Evolutionary conservation across 2,113 vertebrate species (phyloP).

Genomic region (Corvus hawaiiensis): DNA sequence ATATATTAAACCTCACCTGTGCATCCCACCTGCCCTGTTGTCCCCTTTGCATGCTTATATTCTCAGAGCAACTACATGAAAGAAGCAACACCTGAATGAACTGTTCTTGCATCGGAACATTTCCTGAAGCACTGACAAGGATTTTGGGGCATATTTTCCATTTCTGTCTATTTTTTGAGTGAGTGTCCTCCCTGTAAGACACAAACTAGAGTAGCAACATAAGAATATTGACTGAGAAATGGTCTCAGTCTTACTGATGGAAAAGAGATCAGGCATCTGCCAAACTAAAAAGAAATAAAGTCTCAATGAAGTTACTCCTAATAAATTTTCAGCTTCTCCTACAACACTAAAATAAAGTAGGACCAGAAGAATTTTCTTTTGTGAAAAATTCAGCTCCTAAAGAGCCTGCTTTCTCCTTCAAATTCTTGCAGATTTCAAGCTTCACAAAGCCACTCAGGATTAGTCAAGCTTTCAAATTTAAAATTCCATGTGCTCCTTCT

Average conservation of each 20-base stretch:
- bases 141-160: neutral
- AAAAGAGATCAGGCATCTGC: neutral
- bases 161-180: neutral
- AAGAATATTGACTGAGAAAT: neutral
- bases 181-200: neutral
- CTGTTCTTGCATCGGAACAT: neutral
- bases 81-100: neutral
- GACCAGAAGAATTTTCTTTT: neutral
- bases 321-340: neutral
- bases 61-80: neutral
- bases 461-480: neutral
- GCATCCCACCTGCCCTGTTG: neutral
- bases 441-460: neutral
- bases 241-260: neutral
- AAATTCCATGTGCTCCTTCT: neutral
- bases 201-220: neutral
- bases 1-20: neutral
- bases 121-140: neutral
- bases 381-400: neutral
- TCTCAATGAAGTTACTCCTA: neutral
- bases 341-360: neutral
- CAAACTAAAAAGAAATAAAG: neutral
- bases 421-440: neutral
- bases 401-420: neutral
- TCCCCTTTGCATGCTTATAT: neutral